These are phyloP conservation scores for Rhynchomys soricoides DNA, from an alignment of 2,113 vertebrate genomes.

Conservation along the genomic window DNA sequence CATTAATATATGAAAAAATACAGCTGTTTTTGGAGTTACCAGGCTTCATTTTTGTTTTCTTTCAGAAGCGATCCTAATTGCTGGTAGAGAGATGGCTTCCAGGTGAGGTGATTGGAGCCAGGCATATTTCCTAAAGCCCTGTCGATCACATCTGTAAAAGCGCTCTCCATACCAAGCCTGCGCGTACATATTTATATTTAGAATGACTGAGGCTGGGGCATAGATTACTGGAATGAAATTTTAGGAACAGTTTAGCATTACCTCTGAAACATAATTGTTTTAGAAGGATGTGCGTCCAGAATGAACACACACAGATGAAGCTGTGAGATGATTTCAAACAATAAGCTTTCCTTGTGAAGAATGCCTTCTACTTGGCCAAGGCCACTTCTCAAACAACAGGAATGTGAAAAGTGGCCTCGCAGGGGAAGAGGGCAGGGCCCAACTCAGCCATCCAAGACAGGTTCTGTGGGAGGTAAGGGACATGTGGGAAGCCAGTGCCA, in stretches of 20 bases:
- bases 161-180: background rate
- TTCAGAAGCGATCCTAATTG: slow-evolving; percentile 3
- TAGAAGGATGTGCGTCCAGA: background rate
- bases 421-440: slow-evolving; percentile 34
- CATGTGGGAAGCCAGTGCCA: background rate
- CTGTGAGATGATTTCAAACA: background rate
- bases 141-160: background rate
- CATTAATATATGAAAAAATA: slow-evolving; percentile 76
- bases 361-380: background rate
- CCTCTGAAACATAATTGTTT: background rate
- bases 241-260: background rate
- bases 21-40: slow-evolving; percentile 61
- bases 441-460: background rate
- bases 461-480: background rate
- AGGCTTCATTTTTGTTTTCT: slow-evolving; percentile 39
- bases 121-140: background rate
- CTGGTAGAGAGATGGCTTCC: slow-evolving; percentile 26
- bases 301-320: background rate
- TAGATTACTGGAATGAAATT: slow-evolving; percentile 26
- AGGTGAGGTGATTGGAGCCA: slow-evolving; percentile 32
- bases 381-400: background rate
- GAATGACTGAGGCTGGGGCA: background rate
- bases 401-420: slow-evolving; percentile 18
- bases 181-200: background rate
- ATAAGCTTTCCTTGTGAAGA: background rate